A percentile compares a stretch with the other conserved stretches of the same genome.
Evolutionary conservation across 2,888 invertebrate genomes (phyloP).

Genomic region (Calameuta filiformis): DNA sequence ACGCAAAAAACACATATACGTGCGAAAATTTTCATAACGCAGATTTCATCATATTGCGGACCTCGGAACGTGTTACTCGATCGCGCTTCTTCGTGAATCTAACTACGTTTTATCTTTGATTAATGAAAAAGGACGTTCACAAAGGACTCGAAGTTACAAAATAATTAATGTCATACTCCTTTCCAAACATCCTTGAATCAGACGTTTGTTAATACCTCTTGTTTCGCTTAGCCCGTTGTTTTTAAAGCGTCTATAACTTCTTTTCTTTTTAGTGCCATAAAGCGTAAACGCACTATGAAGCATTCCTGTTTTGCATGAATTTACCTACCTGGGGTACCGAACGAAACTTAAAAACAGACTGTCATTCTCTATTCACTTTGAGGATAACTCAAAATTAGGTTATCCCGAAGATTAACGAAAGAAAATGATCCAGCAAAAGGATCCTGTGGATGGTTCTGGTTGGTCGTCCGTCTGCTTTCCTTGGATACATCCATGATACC

Average conservation of each 20-base stretch:
- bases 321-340: not conserved
- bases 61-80: not conserved
- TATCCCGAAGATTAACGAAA: not conserved
- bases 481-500: not conserved
- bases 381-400: not conserved
- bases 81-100: not conserved
- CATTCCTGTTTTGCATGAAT: not conserved
- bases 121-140: not conserved
- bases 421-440: not conserved
- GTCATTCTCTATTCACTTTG: not conserved
- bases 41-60: not conserved
- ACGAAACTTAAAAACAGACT: not conserved
- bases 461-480: not conserved
- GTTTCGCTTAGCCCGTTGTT: not conserved
- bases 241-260: not conserved
- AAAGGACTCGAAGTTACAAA: not conserved
- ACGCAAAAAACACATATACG: not conserved
- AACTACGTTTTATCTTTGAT: not conserved
- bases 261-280: not conserved
- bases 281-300: not conserved
- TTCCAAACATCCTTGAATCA: not conserved
- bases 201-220: not conserved
- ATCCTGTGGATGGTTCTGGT: not conserved
- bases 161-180: not conserved
- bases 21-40: not conserved